Evolutionary conservation across 2,888 invertebrate species (phyloP).

Genomic region (Rutpela maculata): DNA sequence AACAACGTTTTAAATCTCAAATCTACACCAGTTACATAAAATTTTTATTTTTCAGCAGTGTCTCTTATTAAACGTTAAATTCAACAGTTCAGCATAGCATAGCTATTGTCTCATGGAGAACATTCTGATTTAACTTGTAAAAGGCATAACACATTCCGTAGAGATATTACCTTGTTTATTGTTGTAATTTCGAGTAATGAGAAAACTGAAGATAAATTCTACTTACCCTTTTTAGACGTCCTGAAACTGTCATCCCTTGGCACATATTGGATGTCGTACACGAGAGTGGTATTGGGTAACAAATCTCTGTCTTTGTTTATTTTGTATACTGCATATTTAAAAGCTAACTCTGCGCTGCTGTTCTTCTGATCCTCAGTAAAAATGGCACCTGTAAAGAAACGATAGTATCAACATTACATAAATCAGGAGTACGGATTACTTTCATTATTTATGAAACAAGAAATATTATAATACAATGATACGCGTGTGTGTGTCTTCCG

Average conservation of each 20-base stretch:
- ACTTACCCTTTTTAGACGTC: conserved; percentile 91
- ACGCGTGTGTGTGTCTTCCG: too few species aligned
- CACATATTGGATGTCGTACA: conserved; percentile 95
- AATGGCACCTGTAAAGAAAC: conserved; percentile 86
- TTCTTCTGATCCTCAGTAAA: conserved; percentile 93
- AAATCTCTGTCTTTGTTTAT: conserved; percentile 92
- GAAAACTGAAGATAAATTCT: conserved; percentile 38
- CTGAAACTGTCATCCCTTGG: conserved; percentile 93
- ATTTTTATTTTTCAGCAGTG: too few species aligned
- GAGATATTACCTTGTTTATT: conserved; percentile 12
- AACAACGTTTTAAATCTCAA: too few species aligned
- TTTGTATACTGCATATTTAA: conserved; percentile 95
- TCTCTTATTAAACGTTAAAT: too few species aligned
- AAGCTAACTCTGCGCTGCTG: conserved; percentile 91
- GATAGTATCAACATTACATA: background rate
- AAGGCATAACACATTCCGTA: conserved; percentile 10
- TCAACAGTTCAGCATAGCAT: too few species aligned
- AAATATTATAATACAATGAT: too few species aligned
- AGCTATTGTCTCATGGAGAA: too few species aligned
- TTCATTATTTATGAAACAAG: background rate
- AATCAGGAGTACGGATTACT: background rate
- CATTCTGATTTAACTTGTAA: background rate
- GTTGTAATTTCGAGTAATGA: conserved; percentile 27
- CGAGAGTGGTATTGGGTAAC: conserved; percentile 89
- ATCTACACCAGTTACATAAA: too few species aligned